Percentiles rank a stretch among this genome's conserved stretches.
Evolutionary conservation across 2,797 vertebrate genomes (phyloP).

Genomic region (Urocyon cinereoargenteus): DNA sequence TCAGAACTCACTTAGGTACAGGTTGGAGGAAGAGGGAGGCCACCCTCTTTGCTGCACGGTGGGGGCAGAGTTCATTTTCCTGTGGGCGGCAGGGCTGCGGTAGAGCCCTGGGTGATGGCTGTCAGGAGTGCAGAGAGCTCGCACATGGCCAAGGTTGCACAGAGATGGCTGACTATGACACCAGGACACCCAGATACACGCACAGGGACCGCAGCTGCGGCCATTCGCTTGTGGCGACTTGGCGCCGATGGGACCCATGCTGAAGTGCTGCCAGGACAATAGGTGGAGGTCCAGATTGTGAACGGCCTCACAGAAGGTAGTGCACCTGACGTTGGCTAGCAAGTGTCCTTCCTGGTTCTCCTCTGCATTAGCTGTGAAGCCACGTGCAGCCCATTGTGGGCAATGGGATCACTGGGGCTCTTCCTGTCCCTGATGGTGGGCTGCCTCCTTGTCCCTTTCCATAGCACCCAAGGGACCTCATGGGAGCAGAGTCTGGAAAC

Average conservation of each 20-base stretch:
- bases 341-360: neutral
- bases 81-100: neutral
- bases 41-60: neutral
- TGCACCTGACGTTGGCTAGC: neutral
- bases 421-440: neutral
- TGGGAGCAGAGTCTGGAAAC: neutral
- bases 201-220: neutral
- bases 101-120: neutral
- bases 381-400: too few relatives aligned
- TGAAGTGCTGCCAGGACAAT: neutral
- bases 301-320: fast-evolving
- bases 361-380: neutral
- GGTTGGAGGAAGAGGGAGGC: too few relatives aligned
- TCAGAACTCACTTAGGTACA: too few relatives aligned
- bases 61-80: neutral
- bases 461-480: neutral
- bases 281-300: too few relatives aligned
- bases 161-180: neutral
- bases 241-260: neutral
- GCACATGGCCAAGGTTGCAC: neutral
- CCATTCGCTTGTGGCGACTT: neutral
- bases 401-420: neutral
- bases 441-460: neutral
- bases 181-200: neutral
- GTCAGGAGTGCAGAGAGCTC: too few relatives aligned